A percentile compares a stretch with the other conserved stretches of the same genome.
These are phyloP conservation scores for Nomada flava DNA, from an alignment of 2,888 invertebrate genomes.

Conservation along the genomic window DNA sequence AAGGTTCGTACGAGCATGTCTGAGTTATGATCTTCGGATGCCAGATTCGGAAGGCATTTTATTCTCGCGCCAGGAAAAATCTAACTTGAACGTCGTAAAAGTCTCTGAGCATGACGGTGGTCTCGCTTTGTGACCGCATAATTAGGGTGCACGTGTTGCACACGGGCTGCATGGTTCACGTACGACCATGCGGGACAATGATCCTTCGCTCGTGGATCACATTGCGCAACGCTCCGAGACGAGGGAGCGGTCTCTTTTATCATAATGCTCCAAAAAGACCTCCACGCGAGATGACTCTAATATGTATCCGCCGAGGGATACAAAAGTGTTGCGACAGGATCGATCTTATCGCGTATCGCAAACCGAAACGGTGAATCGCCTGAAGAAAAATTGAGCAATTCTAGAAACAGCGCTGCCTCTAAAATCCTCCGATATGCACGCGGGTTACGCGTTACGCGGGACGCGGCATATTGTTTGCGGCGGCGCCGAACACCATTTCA, in stretches of 20 bases:
- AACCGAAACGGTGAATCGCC: neutral
- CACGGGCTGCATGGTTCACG: constrained; percentile 52
- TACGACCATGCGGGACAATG: constrained; percentile 70
- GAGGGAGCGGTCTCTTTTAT: constrained; percentile 70
- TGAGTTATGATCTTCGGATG: no score
- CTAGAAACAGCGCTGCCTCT: no score
- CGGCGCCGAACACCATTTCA: no score
- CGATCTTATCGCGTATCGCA: constrained; percentile 57
- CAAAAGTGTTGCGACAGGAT: constrained; percentile 45
- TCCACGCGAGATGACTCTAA: constrained; percentile 72
- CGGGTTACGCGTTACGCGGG: no score
- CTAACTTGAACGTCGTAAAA: constrained; percentile 8
- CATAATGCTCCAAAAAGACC: constrained; percentile 52
- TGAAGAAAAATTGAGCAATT: neutral
- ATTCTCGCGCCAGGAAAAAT: neutral
- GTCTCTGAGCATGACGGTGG: constrained; percentile 15
- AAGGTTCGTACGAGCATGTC: no score
- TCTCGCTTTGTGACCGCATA: constrained; percentile 47
- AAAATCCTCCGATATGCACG: no score
- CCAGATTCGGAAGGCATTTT: no score
- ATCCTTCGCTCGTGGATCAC: constrained; percentile 69
- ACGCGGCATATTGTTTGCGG: no score
- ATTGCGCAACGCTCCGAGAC: constrained; percentile 67
- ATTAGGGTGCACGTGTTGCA: constrained; percentile 64
- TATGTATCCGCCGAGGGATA: constrained; percentile 68